These are phyloP conservation scores for Eilema sororculum DNA, from an alignment of 2,888 invertebrate genomes.

Conservation along the genomic window DNA sequence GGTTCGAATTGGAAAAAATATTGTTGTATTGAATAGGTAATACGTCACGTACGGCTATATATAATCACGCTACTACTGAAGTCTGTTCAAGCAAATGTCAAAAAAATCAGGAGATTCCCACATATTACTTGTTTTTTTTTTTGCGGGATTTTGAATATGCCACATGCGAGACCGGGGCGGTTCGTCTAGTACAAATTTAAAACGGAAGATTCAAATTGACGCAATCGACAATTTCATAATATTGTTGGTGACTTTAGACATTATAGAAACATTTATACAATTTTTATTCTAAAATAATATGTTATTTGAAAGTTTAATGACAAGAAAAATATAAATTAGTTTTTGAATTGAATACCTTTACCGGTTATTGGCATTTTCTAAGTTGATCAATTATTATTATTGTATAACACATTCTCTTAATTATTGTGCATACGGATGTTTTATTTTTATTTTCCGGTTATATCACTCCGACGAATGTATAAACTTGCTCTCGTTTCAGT, in stretches of 20 bases:
- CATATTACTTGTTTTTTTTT: no score
- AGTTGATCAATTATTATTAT: slow-evolving; percentile 13
- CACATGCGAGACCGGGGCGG: no score
- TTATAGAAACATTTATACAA: neutral
- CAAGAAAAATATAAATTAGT: neutral
- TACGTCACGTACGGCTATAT: no score
- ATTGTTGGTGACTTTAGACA: neutral
- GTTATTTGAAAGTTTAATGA: neutral
- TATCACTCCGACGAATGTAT: neutral
- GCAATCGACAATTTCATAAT: neutral
- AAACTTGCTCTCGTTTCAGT: neutral
- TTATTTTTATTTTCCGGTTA: neutral
- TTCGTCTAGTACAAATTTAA: no score
- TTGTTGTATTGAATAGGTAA: no score
- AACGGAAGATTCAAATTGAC: neutral
- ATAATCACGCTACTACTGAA: no score
- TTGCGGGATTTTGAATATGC: no score
- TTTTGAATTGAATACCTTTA: slow-evolving; percentile 19
- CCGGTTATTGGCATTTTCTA: slow-evolving; percentile 23
- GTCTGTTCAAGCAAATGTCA: no score
- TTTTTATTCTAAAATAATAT: neutral
- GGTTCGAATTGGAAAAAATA: no score
- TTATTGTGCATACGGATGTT: neutral
- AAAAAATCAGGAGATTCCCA: no score
- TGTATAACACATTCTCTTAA: neutral